Evolutionary conservation across 2,888 invertebrate genomes (phyloP), one percentile per base, ranked within the genome.

Genomic region (Cerceris rybyensis): DNA sequence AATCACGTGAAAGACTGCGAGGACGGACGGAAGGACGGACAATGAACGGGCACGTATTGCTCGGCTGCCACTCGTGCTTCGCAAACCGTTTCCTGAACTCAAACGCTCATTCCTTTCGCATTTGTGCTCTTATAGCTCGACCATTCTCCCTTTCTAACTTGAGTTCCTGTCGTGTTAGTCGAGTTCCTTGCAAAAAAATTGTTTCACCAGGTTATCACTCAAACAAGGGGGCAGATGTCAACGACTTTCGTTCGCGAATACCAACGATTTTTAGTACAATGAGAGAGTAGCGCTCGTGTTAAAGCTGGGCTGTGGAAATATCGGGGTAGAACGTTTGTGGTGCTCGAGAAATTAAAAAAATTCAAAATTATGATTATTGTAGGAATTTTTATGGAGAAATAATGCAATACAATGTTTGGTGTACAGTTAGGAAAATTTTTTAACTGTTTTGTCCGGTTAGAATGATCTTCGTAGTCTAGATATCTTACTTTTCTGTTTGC

Each of bases 11-110:
- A 86, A 84, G 85, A 85, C 75, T 66, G 80, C 70, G 80, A 82
- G 85, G 83, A 86, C 81, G 85, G 83, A 87, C 84, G 88, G 84
- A 88, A 83, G 81, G 80, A 83, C 87, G 86, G 87, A 85, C 84
- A 86, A 85, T 85, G 83, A 83, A 86, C 83, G 76, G 70, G 78
- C 82, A 70, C 80, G 85, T 81, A 86, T 86, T 86, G 83, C 85
- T 76, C 81, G 81, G 78, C 86, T 82, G 84, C 84, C 87, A 85
- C 86, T 86, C 85, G 77, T 78, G 70, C 78, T 63, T 86, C 74
- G 86, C 75, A 82, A 84, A 82, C 85, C 77, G 82, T 85, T 85
- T 85, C 84, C 84, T 81, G 75, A 65, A 79, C 83, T 83, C 83
- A 78, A 84, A 87, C 83, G 81, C 78, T 85, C 83, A 79, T 86